Percentiles rank a stretch among this genome's conserved stretches.
phyloP scores from a whole-genome alignment of 2,797 vertebrate species.

The Lacerta bilineata region DNA sequence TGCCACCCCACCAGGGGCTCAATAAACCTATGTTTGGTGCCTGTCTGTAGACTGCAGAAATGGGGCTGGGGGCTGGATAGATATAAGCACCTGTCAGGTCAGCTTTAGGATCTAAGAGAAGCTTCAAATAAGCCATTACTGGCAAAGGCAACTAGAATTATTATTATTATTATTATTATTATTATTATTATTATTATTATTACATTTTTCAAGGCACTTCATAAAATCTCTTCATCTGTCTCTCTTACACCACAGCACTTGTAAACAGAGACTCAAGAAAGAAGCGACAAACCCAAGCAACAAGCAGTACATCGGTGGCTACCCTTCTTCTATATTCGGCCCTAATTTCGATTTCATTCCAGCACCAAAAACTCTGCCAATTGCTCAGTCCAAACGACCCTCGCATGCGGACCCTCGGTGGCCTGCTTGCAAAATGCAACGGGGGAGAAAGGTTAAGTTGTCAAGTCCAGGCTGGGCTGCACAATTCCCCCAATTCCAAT shows the following conservation, averaged over 20 bases:
- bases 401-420: background rate
- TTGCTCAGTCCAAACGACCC: constrained; percentile 33
- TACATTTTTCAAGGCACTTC: constrained; percentile 76
- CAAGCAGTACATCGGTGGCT: constrained; percentile 1
- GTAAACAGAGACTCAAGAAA: constrained; percentile 24
- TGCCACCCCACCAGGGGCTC: background rate
- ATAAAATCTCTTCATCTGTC: constrained; percentile 71
- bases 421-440: constrained; percentile 10
- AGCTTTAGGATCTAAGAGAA: constrained; percentile 20
- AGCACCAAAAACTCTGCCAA: constrained; percentile 55
- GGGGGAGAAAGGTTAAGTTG: constrained; percentile 29
- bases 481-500: background rate
- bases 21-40: constrained; percentile 20
- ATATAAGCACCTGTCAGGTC: background rate
- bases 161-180: background rate
- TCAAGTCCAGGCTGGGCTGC: background rate
- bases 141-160: constrained; percentile 44
- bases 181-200: background rate
- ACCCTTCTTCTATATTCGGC: constrained; percentile 38
- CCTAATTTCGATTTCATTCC: constrained; percentile 58
- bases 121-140: constrained; percentile 55
- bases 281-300: background rate
- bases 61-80: no score
- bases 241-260: constrained; percentile 49
- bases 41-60: constrained; percentile 40